Percentiles rank a stretch among this genome's conserved stretches.
These are phyloP conservation scores for Hapalemur alaotrensis DNA, from an alignment of 2,797 vertebrate species.

Conservation along the genomic window DNA sequence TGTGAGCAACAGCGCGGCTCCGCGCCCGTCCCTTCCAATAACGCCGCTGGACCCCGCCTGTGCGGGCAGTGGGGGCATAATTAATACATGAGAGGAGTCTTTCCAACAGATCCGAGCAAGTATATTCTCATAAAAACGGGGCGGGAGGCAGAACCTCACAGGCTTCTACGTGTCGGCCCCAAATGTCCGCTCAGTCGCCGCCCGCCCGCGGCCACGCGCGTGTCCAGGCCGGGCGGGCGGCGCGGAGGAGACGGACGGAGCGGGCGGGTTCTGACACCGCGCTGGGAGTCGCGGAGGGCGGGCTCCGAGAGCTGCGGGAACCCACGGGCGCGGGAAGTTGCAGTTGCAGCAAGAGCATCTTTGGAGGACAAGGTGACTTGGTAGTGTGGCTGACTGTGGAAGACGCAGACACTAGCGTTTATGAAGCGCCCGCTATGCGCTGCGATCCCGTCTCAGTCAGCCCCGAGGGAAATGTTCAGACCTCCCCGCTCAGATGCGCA, in stretches of 20 bases:
- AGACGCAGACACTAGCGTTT: background rate
- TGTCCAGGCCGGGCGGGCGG: background rate
- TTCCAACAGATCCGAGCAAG: slow-evolving; percentile 34
- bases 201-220: background rate
- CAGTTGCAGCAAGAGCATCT: background rate
- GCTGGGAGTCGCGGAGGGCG: background rate
- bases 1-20: background rate
- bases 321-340: accelerated
- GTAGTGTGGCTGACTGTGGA: too few species aligned
- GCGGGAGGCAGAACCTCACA: slow-evolving; percentile 3
- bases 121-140: slow-evolving; percentile 8
- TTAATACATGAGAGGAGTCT: slow-evolving; percentile 47
- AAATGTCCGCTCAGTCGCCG: background rate
- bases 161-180: background rate
- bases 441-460: background rate
- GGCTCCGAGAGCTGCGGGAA: background rate
- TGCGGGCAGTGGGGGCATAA: slow-evolving; percentile 69
- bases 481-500: too few species aligned
- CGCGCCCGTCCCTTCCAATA: slow-evolving; percentile 50
- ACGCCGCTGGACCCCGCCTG: background rate
- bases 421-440: background rate
- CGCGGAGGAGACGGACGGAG: background rate
- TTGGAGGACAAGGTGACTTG: background rate
- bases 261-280: background rate
- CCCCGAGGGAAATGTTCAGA: background rate